Conservation (phyloP, 2,113 vertebrate species). For the Abramis brama region DNA sequence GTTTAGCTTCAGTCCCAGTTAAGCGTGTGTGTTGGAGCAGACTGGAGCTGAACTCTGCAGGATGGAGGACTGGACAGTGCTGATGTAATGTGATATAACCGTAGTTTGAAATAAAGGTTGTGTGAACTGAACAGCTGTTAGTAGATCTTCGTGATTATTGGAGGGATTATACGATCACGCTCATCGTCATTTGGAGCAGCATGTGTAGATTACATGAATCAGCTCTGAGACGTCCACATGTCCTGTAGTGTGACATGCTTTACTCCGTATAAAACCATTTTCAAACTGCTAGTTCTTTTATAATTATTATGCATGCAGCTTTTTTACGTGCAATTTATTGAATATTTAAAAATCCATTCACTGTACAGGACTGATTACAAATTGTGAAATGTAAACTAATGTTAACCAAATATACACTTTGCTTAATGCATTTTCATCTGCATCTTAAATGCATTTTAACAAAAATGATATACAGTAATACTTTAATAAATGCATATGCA, state of each 20-base stretch:
- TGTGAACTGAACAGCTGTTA: neutral
- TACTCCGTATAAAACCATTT: neutral
- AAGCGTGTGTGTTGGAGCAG: neutral
- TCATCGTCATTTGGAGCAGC: neutral
- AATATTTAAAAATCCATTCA: slow-evolving; percentile 1
- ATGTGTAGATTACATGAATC: neutral
- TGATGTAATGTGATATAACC: neutral
- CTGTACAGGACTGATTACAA: neutral
- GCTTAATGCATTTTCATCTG: neutral
- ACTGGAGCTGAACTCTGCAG: neutral
- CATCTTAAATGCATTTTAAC: too few species aligned
- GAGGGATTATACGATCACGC: neutral
- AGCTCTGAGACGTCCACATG: neutral
- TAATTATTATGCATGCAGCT: neutral
- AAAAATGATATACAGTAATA: too few species aligned
- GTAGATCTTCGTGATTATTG: neutral
- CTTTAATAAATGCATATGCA: too few species aligned
- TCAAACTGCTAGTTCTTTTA: neutral
- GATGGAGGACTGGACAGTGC: neutral
- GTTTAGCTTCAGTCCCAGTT: neutral
- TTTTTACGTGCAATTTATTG: neutral
- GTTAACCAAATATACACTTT: neutral
- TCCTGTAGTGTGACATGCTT: neutral
- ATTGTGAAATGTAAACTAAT: too few species aligned
- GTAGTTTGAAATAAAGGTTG: neutral